Percentiles rank a stretch among this genome's conserved stretches.
Evolutionary conservation across 2,888 invertebrate species (phyloP).

Genomic region (Orgyia antiqua): DNA sequence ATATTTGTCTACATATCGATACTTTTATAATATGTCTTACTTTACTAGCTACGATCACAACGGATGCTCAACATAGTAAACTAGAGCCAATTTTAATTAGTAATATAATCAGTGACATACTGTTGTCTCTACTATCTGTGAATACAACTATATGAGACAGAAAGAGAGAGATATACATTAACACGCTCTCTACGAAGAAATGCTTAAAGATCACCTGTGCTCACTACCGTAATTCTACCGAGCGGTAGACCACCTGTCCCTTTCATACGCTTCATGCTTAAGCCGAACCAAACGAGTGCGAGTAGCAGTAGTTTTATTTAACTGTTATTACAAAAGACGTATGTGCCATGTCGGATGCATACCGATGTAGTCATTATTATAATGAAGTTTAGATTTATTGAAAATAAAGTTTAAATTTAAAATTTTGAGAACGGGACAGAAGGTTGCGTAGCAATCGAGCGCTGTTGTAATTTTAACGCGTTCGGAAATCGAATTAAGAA

Average conservation of each 20-base stretch:
- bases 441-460: conserved; percentile 69
- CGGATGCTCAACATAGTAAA: conserved; percentile 64
- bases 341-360: conserved; percentile 15
- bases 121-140: conserved; percentile 38
- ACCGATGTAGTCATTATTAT: conserved; percentile 28
- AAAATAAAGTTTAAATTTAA: conserved; percentile 23
- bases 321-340: conserved; percentile 32
- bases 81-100: conserved; percentile 60
- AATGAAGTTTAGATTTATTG: conserved; percentile 6
- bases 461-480: conserved; percentile 72
- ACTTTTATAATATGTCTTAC: no score
- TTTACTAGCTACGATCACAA: conserved; percentile 56
- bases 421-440: conserved; percentile 63
- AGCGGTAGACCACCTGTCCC: conserved; percentile 75
- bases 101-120: conserved; percentile 38
- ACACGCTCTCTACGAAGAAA: conserved; percentile 60
- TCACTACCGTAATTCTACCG: conserved; percentile 76
- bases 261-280: conserved; percentile 75
- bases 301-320: conserved; percentile 70
- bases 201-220: conserved; percentile 77
- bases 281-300: conserved; percentile 73
- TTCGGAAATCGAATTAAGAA: conserved; percentile 75
- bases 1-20: no score
- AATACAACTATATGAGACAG: conserved; percentile 26
- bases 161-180: conserved; percentile 63